Evolutionary conservation across 23 tunicate genomes (phyloP), one percentile per base, ranked within the genome.

Genomic region (Halocynthia aurantium): DNA sequence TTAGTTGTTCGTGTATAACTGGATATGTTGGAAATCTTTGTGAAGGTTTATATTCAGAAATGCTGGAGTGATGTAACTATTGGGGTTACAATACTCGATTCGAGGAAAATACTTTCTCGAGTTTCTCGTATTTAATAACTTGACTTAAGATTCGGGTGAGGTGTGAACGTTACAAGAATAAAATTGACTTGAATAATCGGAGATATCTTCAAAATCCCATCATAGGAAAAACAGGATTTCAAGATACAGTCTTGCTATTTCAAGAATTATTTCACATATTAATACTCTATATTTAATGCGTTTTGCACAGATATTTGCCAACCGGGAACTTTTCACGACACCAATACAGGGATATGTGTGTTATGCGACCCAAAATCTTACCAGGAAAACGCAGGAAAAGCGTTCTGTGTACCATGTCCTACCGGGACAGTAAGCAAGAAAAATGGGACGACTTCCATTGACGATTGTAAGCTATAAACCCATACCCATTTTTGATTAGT

Each of bases 1-100:
- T 80, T 58, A 57, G 21, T 7, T 86, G 91, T 73, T n/a, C 57
- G 44, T 88, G 94, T 76, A 63, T 57, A 63, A 12, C 76, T 18
- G 94, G 94, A 6, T 88, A 64, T 60, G 63, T 61, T 22, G 94
- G 94, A 55, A 52, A 69, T 54, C 84, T 50, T 57, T 89, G 95
- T 66, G 85, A 73, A 50, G 64, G 94, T 87, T 67, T 11, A 72
- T 72, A 1, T 60, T 60, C 4, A 31, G 44, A 31, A 31, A 31
- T 31, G 44, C 44, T 31, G 1, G 44, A 31, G 1, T 31, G 44
- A 31, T 31, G 44, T 31, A 31, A 31, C 44, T 31, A 31, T 31
- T 31, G 44, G 44, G 4, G 44, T 31, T 31, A 31, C 44, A 31
- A 31, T 31, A 31, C 44, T 31, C 4, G 44, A 31, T 31, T 31